These are phyloP conservation scores for Spodoptera picta DNA, from an alignment of 2,888 invertebrate species.

Conservation along the genomic window DNA sequence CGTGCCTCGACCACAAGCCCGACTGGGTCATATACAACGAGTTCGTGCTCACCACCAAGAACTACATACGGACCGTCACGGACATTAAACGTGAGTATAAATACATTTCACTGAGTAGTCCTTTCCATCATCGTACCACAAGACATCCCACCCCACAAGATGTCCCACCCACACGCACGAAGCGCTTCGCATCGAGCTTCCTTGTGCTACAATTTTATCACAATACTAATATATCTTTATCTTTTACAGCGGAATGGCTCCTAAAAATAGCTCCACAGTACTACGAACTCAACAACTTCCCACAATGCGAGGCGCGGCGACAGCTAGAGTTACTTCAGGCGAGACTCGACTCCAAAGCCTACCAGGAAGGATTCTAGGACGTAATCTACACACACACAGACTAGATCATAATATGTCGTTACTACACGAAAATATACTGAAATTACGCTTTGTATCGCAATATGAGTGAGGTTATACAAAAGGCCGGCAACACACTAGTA, in stretches of 20 bases:
- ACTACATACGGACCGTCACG: conserved; percentile 99
- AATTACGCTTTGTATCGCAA: no score
- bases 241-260: conserved; percentile 95
- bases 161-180: no score
- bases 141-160: no score
- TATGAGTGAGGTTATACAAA: no score
- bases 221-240: not conserved
- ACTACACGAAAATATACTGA: not conserved
- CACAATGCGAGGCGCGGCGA: conserved; percentile 98
- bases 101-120: no score
- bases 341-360: conserved; percentile 95
- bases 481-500: no score
- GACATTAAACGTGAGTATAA: conserved; percentile 97
- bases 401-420: no score
- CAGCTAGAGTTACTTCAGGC: conserved; percentile 96
- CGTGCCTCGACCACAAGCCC: conserved; percentile 99
- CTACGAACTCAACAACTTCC: conserved; percentile 99
- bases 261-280: conserved; percentile 98
- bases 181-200: no score
- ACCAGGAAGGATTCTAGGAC: conserved; percentile 94
- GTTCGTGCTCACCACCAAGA: conserved; percentile 99
- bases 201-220: no score
- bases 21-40: conserved; percentile 99
- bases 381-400: conserved; percentile 1
- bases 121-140: no score